Conservation (phyloP, 2,113 vertebrate genomes). For the Bostrychus sinensis region DNA sequence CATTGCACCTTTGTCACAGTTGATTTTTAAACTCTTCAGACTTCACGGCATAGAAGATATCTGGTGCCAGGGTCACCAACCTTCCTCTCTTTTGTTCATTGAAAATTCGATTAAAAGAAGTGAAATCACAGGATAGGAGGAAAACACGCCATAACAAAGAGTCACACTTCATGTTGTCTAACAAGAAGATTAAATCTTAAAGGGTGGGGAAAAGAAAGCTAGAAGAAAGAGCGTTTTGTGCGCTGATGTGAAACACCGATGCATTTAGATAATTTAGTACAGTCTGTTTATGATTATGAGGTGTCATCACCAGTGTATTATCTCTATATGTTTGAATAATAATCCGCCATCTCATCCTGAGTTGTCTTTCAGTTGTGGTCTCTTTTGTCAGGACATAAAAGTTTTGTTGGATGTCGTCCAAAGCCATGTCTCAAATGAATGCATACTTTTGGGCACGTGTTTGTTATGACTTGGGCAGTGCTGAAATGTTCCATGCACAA, state of each 20-base stretch:
- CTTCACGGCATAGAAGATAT: conserved; percentile 48
- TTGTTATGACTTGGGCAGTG: conserved; percentile 30
- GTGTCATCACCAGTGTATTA: conserved; percentile 24
- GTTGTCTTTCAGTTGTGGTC: conserved; percentile 25
- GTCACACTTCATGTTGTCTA: conserved; percentile 47
- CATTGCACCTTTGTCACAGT: neutral
- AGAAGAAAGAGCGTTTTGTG: conserved; percentile 41
- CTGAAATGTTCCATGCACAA: conserved; percentile 49
- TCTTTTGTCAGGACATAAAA: conserved; percentile 25
- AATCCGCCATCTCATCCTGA: neutral
- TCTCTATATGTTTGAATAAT: neutral
- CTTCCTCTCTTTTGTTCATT: conserved; percentile 35
- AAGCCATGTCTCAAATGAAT: conserved; percentile 9
- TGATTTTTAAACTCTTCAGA: conserved; percentile 22
- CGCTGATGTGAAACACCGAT: conserved; percentile 28
- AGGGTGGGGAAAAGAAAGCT: conserved; percentile 29
- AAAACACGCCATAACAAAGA: conserved; percentile 52
- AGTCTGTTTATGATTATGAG: conserved; percentile 47
- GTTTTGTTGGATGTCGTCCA: conserved; percentile 31
- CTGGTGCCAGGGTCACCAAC: conserved; percentile 33
- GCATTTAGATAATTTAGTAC: conserved; percentile 30
- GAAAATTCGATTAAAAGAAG: conserved; percentile 70
- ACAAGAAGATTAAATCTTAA: conserved; percentile 67
- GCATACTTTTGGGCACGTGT: neutral
- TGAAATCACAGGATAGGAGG: conserved; percentile 71